Base-by-base conservation (phyloP, 1,140 invertebrate species). In the Acromyrmex heyeri region DNA sequence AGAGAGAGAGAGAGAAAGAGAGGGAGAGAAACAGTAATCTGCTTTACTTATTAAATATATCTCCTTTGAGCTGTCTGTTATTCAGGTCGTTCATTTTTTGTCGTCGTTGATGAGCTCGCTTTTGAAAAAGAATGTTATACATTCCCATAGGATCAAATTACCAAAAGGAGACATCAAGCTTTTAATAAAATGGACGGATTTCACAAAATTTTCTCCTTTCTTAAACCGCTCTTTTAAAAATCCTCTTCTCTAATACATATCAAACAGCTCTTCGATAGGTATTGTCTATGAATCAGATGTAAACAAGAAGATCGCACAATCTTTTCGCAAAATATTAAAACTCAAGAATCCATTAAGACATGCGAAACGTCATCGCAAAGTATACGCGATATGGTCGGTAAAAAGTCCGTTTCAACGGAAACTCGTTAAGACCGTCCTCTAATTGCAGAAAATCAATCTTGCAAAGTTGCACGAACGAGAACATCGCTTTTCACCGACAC, bases 361-460 rank as follows among this genome's bases (percentile, higher is more conserved):
- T 83, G 69, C 79, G 27, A 44, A 57, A 70, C 5, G 10, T 70
- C 65, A 34, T 24, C n/a, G 64, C 50, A 34, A 70, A 30, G 8
- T 73, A 24, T 57, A 72, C 50, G 53, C 64, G 21, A 3, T 57
- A 72, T 48, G 67, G 30, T 61, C 10, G 18, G 16, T 72, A 83
- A 83, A 83, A 83, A 83, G 18, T 50, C 38, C 24, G 24, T 83
- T 83, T 73, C 79, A 75, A 24, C 79, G 38, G 67, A 75, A 83
- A 75, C 79, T 83, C 79, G 69, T 75, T 83, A 83, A 83, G 79
- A 27, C 69, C 38, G 55, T 83, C 69, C 69, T 83, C 69, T 83
- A 83, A 83, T 83, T 83, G 79, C 79, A 61, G 79, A 83, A 83
- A 83, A 83, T 83, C 79, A 83, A 83, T 83, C 79, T 83, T 72